phyloP scores from a whole-genome alignment of 2,888 invertebrate genomes.

The Heliconius ethilla region DNA sequence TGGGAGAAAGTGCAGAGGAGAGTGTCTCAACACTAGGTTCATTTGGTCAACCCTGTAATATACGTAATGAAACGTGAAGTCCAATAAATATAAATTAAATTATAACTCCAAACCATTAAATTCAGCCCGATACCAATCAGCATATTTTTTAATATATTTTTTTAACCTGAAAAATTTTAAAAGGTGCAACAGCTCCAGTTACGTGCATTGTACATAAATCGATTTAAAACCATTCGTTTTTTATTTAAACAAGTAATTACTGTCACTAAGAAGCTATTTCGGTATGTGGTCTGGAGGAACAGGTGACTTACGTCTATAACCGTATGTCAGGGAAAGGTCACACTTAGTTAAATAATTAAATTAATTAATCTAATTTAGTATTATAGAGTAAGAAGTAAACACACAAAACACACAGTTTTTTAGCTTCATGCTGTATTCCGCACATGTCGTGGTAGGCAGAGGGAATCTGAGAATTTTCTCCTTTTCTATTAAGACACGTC shows the following conservation, averaged over 20 bases:
- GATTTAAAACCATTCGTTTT: conserved; percentile 8
- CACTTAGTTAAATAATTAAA: conserved; percentile 3
- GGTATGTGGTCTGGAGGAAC: conserved; percentile 6
- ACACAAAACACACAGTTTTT: too few species aligned
- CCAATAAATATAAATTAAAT: not conserved
- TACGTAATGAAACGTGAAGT: too few species aligned
- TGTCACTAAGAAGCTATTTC: conserved; percentile 1
- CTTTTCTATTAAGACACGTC: too few species aligned
- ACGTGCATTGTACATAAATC: not conserved
- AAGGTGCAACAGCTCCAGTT: conserved; percentile 22
- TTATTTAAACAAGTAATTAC: conserved; percentile 18
- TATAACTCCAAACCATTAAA: not conserved
- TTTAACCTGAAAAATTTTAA: not conserved
- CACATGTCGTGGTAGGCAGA: too few species aligned
- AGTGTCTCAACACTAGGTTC: too few species aligned
- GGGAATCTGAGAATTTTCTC: too few species aligned
- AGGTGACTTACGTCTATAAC: conserved; percentile 27
- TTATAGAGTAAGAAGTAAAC: not conserved
- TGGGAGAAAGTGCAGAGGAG: too few species aligned
- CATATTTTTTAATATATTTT: not conserved
- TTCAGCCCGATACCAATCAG: not conserved
- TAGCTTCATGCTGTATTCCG: too few species aligned
- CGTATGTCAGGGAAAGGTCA: conserved; percentile 36
- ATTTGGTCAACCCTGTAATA: too few species aligned
- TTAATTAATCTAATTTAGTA: conserved; percentile 13